Base-by-base conservation (phyloP, 2,888 invertebrate species). In the Melanostoma mellinum region DNA sequence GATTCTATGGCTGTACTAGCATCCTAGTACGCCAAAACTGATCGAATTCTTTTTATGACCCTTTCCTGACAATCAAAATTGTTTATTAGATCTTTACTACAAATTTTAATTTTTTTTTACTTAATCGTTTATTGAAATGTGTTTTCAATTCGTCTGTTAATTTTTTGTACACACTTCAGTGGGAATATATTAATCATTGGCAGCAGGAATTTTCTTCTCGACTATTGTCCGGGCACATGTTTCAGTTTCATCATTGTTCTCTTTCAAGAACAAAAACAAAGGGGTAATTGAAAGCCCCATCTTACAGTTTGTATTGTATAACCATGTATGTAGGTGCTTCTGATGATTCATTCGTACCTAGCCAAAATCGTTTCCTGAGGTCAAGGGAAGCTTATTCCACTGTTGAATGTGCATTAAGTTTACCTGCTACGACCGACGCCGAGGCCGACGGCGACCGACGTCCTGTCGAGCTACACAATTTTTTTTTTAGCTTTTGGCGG, bases 301-400 rank as follows among this genome's bases (percentile, higher is more conserved):
- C 97, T 87, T 93, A 94, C 89, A 96, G 93, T 86, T 93, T 94
- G 95, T 97, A 97, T 86, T 96, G 96, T 56, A 93, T 56, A 93
- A 92, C 98, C 98, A 98, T 61, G 90, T n/a, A n/a, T n/a, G n/a
- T n/a, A n/a, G n/a, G n/a, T n/a, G n/a, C n/a, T n/a, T n/a, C n/a
- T n/a, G n/a, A n/a, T n/a, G n/a, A n/a, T n/a, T n/a, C n/a, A n/a
- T n/a, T n/a, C n/a, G n/a, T 92, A 97, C 93, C 91, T 98, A 20
- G 20, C 1, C 98, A 89, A 95, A 95, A 81, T 97, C 95, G 88
- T 96, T 97, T 42, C 96, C 95, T n/a, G 97, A 97, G 9, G 95
- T 94, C 2, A 95, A 93, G 74, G 96, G 89, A 63, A 97, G 91
- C 63, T 96, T 90, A 88, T 95, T 95, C 97, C 97, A 97, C 86